A percentile compares a stretch with the other conserved stretches of the same genome.
Conservation (phyloP, 2,888 invertebrate genomes). For the Rhamnusium bicolor region DNA sequence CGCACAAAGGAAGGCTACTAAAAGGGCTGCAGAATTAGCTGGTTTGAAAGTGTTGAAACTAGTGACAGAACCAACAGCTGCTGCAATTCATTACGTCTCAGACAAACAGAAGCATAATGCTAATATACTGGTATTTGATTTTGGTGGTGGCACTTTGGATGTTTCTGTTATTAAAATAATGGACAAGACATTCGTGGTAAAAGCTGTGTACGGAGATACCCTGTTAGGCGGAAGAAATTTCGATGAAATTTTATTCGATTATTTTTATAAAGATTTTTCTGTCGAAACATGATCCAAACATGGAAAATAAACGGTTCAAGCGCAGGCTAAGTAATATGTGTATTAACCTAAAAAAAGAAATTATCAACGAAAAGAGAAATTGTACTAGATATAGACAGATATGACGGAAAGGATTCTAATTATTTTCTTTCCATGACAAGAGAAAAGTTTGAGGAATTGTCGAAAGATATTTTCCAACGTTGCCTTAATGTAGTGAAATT, state of each 20-base stretch:
- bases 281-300: not conserved
- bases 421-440: slow-evolving; percentile 43
- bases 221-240: slow-evolving; percentile 46
- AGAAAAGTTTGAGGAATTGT: slow-evolving; percentile 53
- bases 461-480: slow-evolving; percentile 44
- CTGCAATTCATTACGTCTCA: slow-evolving; percentile 14
- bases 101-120: slow-evolving; percentile 2
- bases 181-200: slow-evolving; percentile 42
- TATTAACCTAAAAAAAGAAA: slow-evolving; percentile 35
- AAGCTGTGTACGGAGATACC: slow-evolving; percentile 46
- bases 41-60: slow-evolving; percentile 45
- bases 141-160: slow-evolving; percentile 59
- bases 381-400: not conserved
- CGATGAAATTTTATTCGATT: slow-evolving; percentile 43
- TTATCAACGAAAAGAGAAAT: slow-evolving; percentile 25
- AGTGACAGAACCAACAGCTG: slow-evolving; percentile 12
- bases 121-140: slow-evolving; percentile 50
- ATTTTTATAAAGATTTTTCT: slow-evolving; percentile 26
- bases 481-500: slow-evolving; percentile 49
- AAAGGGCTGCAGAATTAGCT: slow-evolving; percentile 47
- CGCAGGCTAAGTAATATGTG: slow-evolving; percentile 35
- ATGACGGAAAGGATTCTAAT: not conserved
- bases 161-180: slow-evolving; percentile 52
- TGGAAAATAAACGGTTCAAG: slow-evolving; percentile 7
- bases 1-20: slow-evolving; percentile 49